Conservation (phyloP, 2,888 invertebrate species). For the Trachelus troglodyta region DNA sequence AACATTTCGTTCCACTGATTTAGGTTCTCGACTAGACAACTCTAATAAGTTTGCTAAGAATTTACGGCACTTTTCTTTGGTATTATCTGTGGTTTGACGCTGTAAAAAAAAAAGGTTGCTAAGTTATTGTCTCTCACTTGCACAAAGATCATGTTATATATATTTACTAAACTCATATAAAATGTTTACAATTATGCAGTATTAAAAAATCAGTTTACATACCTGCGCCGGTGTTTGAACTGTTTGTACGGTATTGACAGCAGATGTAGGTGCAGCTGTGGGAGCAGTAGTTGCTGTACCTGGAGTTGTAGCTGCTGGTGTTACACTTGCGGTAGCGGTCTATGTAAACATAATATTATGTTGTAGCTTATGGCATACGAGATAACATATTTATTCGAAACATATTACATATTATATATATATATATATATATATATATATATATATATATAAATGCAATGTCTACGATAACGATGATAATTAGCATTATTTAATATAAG, state of each 20-base stretch:
- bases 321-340: slow-evolving; percentile 60
- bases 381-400: background rate
- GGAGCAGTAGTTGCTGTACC: slow-evolving; percentile 59
- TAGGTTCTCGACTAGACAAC: slow-evolving; percentile 94
- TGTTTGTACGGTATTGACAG: slow-evolving; percentile 59
- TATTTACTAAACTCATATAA: background rate
- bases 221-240: slow-evolving; percentile 57
- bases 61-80: slow-evolving; percentile 98
- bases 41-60: slow-evolving; percentile 96
- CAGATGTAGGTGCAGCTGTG: slow-evolving; percentile 57
- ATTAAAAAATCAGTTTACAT: slow-evolving; percentile 16
- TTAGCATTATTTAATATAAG: background rate
- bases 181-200: background rate
- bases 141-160: background rate
- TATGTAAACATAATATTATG: slow-evolving; percentile 32
- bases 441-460: background rate
- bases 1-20: slow-evolving; percentile 91
- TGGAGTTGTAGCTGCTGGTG: slow-evolving; percentile 59
- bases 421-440: too few relatives aligned
- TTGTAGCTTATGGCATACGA: slow-evolving; percentile 12
- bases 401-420: background rate
- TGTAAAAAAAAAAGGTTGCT: slow-evolving; percentile 42
- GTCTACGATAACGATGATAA: background rate
- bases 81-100: slow-evolving; percentile 79
- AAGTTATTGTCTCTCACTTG: slow-evolving; percentile 4